These are phyloP conservation scores for Cydia fagiglandana DNA, from an alignment of 1,140 invertebrate genomes.

Conservation along the genomic window DNA sequence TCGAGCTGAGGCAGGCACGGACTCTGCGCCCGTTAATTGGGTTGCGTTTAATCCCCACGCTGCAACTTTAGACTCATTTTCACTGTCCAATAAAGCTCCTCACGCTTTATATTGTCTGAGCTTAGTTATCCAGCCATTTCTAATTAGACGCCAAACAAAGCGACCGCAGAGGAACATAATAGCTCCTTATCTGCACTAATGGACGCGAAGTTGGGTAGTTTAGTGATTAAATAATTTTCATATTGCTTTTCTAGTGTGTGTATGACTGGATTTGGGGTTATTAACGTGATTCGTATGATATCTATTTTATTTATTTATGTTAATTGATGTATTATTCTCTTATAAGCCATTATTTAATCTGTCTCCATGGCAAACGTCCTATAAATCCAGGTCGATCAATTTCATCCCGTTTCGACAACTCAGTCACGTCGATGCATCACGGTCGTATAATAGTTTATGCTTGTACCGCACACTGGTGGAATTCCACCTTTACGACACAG, in stretches of 20 bases:
- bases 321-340: too few relatives aligned
- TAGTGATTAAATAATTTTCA: slow-evolving; percentile 8
- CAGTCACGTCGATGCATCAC: too few relatives aligned
- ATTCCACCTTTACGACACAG: too few relatives aligned
- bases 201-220: neutral
- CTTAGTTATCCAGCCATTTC: slow-evolving; percentile 44
- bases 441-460: too few relatives aligned
- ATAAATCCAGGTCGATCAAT: too few relatives aligned
- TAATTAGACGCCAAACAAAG: slow-evolving; percentile 34
- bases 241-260: slow-evolving; percentile 1
- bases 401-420: too few relatives aligned
- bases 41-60: slow-evolving; percentile 73
- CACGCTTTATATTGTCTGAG: slow-evolving; percentile 46
- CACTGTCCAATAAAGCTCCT: slow-evolving; percentile 55
- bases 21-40: slow-evolving; percentile 69
- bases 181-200: slow-evolving; percentile 12
- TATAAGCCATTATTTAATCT: too few relatives aligned
- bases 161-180: slow-evolving; percentile 27
- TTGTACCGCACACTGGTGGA: too few relatives aligned
- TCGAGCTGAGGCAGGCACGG: slow-evolving; percentile 63
- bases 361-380: too few relatives aligned
- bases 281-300: too few relatives aligned
- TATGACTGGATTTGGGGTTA: neutral
- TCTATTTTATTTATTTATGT: too few relatives aligned
- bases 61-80: slow-evolving; percentile 71